phyloP scores from a whole-genome alignment of 2,797 vertebrate species.

The Pseudochirops cupreus region DNA sequence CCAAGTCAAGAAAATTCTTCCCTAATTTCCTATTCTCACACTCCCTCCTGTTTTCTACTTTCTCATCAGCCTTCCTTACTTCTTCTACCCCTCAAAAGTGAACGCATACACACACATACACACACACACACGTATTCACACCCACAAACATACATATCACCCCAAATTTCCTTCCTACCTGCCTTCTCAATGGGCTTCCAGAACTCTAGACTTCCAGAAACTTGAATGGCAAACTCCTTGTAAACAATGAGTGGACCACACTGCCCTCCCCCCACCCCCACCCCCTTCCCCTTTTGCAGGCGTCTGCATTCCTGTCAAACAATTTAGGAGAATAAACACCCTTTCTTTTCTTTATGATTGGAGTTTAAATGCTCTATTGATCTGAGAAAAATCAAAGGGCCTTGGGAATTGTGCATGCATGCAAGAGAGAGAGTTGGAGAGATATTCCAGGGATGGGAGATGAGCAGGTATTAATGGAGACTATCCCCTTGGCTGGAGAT shows the following conservation, averaged over 20 bases:
- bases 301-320: conserved; percentile 73
- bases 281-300: conserved; percentile 52
- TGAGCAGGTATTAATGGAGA: conserved; percentile 63
- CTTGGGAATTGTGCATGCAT: conserved; percentile 67
- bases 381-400: conserved; percentile 74
- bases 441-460: not conserved
- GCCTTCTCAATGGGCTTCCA: not conserved
- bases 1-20: not conserved
- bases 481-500: conserved; percentile 23
- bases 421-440: conserved; percentile 53
- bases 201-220: conserved; percentile 70
- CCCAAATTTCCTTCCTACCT: not conserved
- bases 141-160: not conserved
- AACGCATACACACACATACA: not conserved
- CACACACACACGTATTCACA: not conserved
- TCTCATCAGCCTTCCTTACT: not conserved
- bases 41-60: conserved; percentile 39
- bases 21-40: conserved; percentile 42
- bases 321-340: conserved; percentile 77
- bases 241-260: conserved; percentile 78
- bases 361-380: conserved; percentile 82
- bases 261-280: not conserved
- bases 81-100: conserved; percentile 1
- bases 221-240: conserved; percentile 73
- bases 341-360: conserved; percentile 78